These are phyloP conservation scores for Yponomeuta cagnagella DNA, from an alignment of 2,888 invertebrate species.

Conservation along the genomic window DNA sequence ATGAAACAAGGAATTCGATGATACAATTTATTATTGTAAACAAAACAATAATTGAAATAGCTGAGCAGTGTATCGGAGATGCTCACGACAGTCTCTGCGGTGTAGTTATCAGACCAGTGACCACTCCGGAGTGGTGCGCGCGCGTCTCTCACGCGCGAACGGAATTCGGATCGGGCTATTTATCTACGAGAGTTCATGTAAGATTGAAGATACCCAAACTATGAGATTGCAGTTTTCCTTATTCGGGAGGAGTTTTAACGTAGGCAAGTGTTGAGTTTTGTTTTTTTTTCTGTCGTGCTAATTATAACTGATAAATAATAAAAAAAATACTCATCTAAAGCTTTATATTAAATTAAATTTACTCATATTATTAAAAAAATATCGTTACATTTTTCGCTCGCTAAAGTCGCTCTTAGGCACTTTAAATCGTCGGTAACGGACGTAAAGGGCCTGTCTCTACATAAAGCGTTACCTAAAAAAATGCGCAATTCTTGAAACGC, in stretches of 20 bases:
- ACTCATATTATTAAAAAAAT: too few relatives aligned
- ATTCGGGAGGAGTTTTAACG: constrained; percentile 43
- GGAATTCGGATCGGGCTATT: background rate
- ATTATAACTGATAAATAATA: too few relatives aligned
- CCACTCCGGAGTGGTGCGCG: background rate
- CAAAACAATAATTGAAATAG: background rate
- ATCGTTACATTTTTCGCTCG: too few relatives aligned
- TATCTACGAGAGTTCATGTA: constrained; percentile 28
- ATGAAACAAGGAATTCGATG: background rate
- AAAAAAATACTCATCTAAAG: too few relatives aligned
- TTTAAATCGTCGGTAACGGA: too few relatives aligned
- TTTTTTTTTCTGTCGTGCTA: constrained; percentile 9
- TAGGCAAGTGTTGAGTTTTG: constrained; percentile 51
- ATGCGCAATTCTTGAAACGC: too few relatives aligned
- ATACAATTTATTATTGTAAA: background rate
- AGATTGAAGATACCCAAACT: constrained; percentile 37
- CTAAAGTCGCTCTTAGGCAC: too few relatives aligned
- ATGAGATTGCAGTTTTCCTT: constrained; percentile 47
- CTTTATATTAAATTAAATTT: too few relatives aligned
- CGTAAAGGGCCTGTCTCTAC: too few relatives aligned
- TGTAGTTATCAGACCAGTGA: background rate
- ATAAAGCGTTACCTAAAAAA: too few relatives aligned
- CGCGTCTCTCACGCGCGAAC: background rate
- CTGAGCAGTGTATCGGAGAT: background rate
- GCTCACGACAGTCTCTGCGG: background rate